These are phyloP conservation scores for Neolamprologus sp. DNA, from an alignment of 2,113 vertebrate species.

Conservation along the genomic window DNA sequence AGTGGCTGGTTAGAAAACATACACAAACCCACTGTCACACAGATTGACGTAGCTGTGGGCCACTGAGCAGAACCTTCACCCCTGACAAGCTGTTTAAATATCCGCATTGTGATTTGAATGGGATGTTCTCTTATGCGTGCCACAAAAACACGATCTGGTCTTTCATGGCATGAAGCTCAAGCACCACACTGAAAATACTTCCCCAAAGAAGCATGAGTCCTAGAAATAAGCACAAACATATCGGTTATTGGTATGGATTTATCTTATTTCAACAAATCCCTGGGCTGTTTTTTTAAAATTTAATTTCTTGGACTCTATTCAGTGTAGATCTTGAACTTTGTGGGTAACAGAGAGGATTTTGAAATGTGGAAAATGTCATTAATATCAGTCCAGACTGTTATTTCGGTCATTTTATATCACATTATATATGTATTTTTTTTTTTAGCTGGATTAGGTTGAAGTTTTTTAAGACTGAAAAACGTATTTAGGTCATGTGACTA, in stretches of 20 bases:
- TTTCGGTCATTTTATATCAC: background rate
- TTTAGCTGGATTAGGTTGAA: background rate
- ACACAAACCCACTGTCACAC: constrained; percentile 52
- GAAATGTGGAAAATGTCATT: background rate
- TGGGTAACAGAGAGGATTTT: background rate
- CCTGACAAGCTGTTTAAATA: constrained; percentile 59
- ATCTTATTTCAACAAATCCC: background rate
- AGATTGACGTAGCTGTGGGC: constrained; percentile 55
- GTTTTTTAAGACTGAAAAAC: background rate
- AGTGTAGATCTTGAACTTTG: background rate
- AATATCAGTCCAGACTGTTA: background rate
- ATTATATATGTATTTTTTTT: background rate
- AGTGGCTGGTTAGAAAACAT: constrained; percentile 15
- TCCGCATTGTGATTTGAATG: constrained; percentile 18
- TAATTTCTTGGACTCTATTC: background rate
- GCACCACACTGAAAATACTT: background rate
- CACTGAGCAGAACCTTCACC: constrained; percentile 70
- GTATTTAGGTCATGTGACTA: background rate
- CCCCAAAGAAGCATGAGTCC: background rate
- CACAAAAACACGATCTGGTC: constrained; percentile 15
- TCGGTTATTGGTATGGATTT: background rate
- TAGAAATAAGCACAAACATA: background rate
- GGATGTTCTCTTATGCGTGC: constrained; percentile 19
- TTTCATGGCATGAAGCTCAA: background rate
- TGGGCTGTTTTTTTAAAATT: background rate